Conservation (phyloP, 2,113 vertebrate genomes). For the Dicerorhinus sumatrensis region DNA sequence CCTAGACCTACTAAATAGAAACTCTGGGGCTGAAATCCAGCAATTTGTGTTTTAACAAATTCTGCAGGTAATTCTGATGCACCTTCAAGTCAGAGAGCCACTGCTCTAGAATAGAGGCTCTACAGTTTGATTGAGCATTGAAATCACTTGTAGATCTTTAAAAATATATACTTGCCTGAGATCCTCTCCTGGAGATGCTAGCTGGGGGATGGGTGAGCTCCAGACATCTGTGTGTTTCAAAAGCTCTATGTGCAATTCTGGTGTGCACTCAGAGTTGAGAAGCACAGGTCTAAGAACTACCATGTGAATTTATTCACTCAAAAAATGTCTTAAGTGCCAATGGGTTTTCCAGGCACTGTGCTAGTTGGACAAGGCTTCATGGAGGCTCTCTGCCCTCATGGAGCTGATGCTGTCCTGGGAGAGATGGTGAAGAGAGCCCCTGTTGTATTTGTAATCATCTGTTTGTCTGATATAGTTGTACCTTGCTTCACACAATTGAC, state of each 20-base stretch:
- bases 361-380: not conserved
- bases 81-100: not conserved
- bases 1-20: not conserved
- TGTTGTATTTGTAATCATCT: not conserved
- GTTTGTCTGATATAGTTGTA: not conserved
- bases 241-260: not conserved
- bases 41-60: not conserved
- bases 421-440: not conserved
- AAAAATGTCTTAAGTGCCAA: not conserved
- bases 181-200: not conserved
- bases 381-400: not conserved
- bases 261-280: not conserved
- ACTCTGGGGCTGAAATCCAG: not conserved
- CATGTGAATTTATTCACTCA: not conserved
- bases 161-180: not conserved
- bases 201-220: not conserved
- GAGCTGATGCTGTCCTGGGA: not conserved
- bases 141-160: not conserved
- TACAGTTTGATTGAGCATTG: not conserved
- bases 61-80: not conserved
- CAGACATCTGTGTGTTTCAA: not conserved
- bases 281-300: not conserved
- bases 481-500: not conserved
- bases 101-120: not conserved
- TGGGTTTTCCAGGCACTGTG: not conserved